Evolutionary conservation across 2,888 invertebrate genomes (phyloP), one percentile per base, ranked within the genome.

Genomic region (Blastobasis adustella): DNA sequence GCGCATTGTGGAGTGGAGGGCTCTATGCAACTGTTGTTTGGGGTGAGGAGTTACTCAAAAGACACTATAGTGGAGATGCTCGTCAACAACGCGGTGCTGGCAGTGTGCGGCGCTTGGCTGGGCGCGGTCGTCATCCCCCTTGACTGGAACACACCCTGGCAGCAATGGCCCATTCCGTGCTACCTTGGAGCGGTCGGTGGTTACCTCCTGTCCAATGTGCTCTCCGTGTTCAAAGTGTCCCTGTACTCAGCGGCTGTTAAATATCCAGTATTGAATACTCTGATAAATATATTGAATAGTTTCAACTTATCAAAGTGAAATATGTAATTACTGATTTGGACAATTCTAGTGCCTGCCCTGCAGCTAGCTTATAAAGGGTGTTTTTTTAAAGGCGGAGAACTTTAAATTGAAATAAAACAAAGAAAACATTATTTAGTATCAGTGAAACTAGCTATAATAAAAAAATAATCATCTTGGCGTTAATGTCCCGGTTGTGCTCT

Each of bases 91-190:
- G 84, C 91, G 5, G 67, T 90, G 52, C 67, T 90, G 51, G 91
- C 93, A 0, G 71, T 95, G 8, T 75, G 94, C 40, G 96, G 96
- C 4, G 92, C 95, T 5, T 97, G 96, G 96, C 67, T 95, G 1
- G 96, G 96, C 5, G 95, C 96, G 4, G 90, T 94, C 52, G 93
- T 95, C 1, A 95, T 97, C 59, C 97, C 97, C 0, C 82, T 97
- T 40, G 97, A 97, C 74, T 97, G 97, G 97, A 95, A 96, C 76
- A 90, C 93, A 47, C 94, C 95, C 0, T 97, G 96, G 96, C 97
- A 97, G 86, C 91, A 82, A 54, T 94, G 94, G 94, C 94, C 94
- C 0, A 91, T 93, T 60, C 92, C 94, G 0, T 94, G 93, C 65
- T 90, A 91, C 55, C 79, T 91, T 0, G 94, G 94, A n/a, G 92